Evolutionary conservation across 1,140 invertebrate species (phyloP).

Genomic region (Magallana angulata): DNA sequence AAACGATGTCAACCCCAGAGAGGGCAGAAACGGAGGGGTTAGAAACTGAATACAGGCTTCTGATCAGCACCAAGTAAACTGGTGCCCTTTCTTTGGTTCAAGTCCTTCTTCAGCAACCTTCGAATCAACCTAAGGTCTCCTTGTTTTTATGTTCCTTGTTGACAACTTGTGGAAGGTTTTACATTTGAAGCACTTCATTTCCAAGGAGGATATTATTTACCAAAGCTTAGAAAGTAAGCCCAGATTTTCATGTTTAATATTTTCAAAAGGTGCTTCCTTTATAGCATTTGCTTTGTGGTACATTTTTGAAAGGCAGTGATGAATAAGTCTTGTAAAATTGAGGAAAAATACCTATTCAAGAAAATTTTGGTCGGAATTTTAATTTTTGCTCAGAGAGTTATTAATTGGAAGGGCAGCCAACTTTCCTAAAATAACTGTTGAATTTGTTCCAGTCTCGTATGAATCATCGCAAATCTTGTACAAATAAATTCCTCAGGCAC

Average conservation of each 20-base stretch:
- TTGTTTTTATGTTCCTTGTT: background rate
- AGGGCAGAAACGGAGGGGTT: background rate
- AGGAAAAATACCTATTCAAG: background rate
- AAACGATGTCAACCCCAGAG: background rate
- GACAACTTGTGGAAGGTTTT: conserved; percentile 8
- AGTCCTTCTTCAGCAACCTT: conserved; percentile 5
- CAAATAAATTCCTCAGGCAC: conserved; percentile 16
- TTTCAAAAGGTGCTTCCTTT: background rate
- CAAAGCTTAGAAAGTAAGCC: conserved; percentile 9
- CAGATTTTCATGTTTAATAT: background rate
- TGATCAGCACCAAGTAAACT: background rate
- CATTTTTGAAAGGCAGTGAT: background rate
- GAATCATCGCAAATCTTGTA: background rate
- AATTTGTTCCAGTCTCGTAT: background rate
- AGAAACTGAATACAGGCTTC: conserved; percentile 19
- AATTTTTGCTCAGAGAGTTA: background rate
- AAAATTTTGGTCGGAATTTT: background rate
- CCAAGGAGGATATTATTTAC: background rate
- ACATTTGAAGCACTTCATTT: background rate
- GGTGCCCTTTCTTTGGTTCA: conserved; percentile 2
- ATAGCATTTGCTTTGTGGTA: background rate
- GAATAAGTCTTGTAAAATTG: conserved; percentile 11
- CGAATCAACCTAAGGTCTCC: background rate
- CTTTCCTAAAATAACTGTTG: background rate
- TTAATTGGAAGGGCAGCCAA: background rate